phyloP scores from a whole-genome alignment of 2,888 invertebrate species.

The Laspeyria flexula region DNA sequence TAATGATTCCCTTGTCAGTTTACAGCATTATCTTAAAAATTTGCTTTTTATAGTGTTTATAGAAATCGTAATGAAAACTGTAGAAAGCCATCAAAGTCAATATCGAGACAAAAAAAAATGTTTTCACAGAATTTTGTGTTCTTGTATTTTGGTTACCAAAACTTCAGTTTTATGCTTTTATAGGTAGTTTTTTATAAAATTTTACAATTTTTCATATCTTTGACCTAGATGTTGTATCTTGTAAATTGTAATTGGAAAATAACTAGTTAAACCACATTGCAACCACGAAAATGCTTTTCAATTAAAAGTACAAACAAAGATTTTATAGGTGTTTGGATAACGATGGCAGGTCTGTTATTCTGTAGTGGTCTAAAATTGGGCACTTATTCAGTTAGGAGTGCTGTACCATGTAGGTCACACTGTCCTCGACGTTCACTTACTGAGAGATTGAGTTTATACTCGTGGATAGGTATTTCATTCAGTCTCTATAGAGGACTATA shows the following conservation, averaged over 20 bases:
- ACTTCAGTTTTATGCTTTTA: no score
- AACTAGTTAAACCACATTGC: no score
- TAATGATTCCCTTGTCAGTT: conserved; percentile 10
- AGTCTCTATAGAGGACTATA: no score
- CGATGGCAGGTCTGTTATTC: background rate
- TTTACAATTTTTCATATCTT: background rate
- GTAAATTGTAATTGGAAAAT: background rate
- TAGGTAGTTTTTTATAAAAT: no score
- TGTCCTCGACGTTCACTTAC: background rate
- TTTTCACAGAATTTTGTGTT: no score
- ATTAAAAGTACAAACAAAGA: background rate
- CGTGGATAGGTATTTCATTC: no score
- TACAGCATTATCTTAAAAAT: background rate
- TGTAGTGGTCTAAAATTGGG: conserved; percentile 5
- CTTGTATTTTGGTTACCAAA: no score
- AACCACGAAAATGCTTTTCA: background rate
- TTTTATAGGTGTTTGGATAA: background rate
- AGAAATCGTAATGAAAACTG: background rate
- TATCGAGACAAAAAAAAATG: no score
- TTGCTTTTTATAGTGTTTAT: background rate
- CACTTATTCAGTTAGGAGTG: conserved; percentile 11
- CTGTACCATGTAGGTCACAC: background rate
- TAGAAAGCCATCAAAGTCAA: background rate
- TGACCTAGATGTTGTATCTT: background rate
- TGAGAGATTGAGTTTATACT: background rate